Percentiles rank a stretch among this genome's conserved stretches.
Evolutionary conservation across 2,113 vertebrate genomes (phyloP).

Genomic region (Microcebus ravelobensis): DNA sequence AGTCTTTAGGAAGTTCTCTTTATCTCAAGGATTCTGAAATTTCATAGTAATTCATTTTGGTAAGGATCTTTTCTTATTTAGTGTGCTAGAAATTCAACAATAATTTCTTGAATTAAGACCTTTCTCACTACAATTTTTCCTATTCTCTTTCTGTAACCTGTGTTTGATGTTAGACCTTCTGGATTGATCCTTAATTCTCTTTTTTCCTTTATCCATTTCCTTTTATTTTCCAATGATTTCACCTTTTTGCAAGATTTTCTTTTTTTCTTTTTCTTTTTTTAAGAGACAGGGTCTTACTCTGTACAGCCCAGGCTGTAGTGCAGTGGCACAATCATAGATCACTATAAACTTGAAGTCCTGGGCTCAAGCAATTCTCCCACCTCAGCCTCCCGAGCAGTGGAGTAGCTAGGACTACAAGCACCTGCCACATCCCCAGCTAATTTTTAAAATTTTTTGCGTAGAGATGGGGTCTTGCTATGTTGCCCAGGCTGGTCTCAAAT

Average conservation of each 20-base stretch:
- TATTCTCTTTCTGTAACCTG: neutral
- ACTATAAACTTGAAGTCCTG: too few relatives aligned
- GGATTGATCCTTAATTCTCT: neutral
- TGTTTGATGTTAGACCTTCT: neutral
- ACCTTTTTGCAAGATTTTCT: neutral
- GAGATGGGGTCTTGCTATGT: too few relatives aligned
- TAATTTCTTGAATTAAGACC: neutral
- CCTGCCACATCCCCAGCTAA: too few relatives aligned
- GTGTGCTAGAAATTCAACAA: neutral
- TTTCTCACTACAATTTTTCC: neutral
- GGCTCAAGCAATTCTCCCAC: too few relatives aligned
- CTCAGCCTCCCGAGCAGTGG: too few relatives aligned
- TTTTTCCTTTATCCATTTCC: neutral
- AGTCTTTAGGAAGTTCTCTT: neutral
- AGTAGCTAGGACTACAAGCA: too few relatives aligned
- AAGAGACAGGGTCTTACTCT: too few relatives aligned
- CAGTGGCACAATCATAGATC: too few relatives aligned
- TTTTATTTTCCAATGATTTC: conserved; percentile 21
- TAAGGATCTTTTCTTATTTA: neutral
- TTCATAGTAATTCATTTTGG: neutral
- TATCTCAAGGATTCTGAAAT: neutral
- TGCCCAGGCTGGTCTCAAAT: too few relatives aligned
- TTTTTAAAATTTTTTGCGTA: too few relatives aligned
- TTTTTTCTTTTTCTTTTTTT: too few relatives aligned
- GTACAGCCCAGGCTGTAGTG: too few relatives aligned